Evolutionary conservation across 2,888 invertebrate species (phyloP).

Genomic region (Serrognathus titanus): DNA sequence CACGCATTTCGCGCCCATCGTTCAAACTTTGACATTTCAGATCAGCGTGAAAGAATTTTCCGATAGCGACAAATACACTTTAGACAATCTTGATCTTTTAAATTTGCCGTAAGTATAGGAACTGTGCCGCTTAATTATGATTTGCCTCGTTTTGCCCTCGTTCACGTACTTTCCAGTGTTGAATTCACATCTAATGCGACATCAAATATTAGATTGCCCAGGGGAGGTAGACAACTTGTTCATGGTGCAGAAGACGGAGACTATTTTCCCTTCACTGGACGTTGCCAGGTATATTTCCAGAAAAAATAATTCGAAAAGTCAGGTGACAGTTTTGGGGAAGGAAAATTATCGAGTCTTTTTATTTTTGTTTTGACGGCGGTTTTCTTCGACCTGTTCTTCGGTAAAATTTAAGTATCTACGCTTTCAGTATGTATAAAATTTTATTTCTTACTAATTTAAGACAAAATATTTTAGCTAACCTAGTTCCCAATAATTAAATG

Average conservation of each 20-base stretch:
- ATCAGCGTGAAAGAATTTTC: constrained; percentile 30
- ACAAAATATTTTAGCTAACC: neutral
- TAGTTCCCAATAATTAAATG: neutral
- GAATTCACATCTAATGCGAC: constrained; percentile 14
- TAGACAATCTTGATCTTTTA: constrained; percentile 42
- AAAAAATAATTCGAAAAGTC: constrained; percentile 11
- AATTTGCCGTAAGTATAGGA: constrained; percentile 41
- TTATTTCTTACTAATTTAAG: neutral
- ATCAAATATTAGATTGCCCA: neutral
- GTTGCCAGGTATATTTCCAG: constrained; percentile 13
- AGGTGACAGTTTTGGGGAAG: constrained; percentile 17
- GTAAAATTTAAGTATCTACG: constrained; percentile 15
- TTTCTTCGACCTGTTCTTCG: constrained; percentile 1
- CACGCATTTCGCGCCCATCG: constrained; percentile 6
- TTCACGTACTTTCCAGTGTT: neutral
- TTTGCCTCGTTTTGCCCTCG: neutral
- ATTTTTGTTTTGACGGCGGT: neutral
- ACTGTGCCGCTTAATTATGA: neutral
- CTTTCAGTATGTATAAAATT: constrained; percentile 9
- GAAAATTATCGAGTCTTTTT: constrained; percentile 12
- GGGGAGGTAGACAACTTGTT: neutral
- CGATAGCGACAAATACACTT: constrained; percentile 38
- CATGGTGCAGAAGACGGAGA: neutral
- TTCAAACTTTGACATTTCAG: constrained; percentile 33
- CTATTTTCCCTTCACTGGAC: neutral